phyloP scores from a whole-genome alignment of 2,797 vertebrate species.

The Cetoscarus ocellatus region DNA sequence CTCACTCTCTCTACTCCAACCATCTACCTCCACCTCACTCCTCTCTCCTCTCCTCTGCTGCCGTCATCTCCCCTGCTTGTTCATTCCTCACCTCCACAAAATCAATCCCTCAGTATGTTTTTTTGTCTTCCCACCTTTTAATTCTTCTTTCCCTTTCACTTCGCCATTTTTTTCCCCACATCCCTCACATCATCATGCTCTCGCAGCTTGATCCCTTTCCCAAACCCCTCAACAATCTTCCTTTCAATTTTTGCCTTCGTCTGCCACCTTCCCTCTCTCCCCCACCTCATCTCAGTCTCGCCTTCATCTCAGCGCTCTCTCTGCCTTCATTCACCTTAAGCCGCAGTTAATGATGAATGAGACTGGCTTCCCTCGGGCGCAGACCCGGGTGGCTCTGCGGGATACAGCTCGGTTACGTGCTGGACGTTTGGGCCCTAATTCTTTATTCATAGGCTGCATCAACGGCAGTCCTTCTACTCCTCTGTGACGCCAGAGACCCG shows the following conservation, averaged over 20 bases:
- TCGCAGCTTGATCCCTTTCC: slow-evolving; percentile 50
- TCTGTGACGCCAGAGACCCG: slow-evolving; percentile 26
- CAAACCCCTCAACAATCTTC: slow-evolving; percentile 54
- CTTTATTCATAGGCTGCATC: slow-evolving; percentile 71
- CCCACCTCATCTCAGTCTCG: slow-evolving; percentile 21
- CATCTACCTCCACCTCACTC: slow-evolving; percentile 21
- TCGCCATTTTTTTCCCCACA: slow-evolving; percentile 21
- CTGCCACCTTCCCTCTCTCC: slow-evolving; percentile 49
- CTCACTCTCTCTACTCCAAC: background rate
- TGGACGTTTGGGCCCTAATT: slow-evolving; percentile 57
- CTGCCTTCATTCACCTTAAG: slow-evolving; percentile 65
- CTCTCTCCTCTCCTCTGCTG: background rate
- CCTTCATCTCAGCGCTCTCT: slow-evolving; percentile 44
- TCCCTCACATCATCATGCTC: slow-evolving; percentile 16
- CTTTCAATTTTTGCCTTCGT: slow-evolving; percentile 47
- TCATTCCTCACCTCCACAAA: slow-evolving; percentile 2
- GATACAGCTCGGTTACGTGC: slow-evolving; percentile 40
- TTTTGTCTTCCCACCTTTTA: slow-evolving; percentile 19
- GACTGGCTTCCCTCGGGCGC: slow-evolving; percentile 50
- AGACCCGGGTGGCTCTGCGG: slow-evolving; percentile 50
- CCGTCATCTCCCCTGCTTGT: slow-evolving; percentile 9
- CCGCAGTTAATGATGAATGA: slow-evolving; percentile 77
- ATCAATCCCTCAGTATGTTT: slow-evolving; percentile 15
- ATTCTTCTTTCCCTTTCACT: slow-evolving; percentile 32
- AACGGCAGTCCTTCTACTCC: slow-evolving; percentile 28